Conservation (phyloP, 2,888 invertebrate species). For the Thereva nobilitata region DNA sequence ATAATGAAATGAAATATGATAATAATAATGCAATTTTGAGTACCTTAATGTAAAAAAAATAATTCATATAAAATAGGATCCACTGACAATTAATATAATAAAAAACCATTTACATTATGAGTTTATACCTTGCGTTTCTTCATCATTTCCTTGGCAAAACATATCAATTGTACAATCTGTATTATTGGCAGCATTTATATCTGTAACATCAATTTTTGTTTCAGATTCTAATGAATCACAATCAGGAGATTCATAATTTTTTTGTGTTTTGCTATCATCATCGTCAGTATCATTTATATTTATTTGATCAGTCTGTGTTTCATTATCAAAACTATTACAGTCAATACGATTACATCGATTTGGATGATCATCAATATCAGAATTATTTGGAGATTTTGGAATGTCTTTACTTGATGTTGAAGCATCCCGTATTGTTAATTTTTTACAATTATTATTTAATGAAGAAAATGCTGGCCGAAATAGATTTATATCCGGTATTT, state of each 20-base stretch:
- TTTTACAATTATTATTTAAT: neutral
- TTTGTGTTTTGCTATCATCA: neutral
- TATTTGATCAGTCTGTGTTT: neutral
- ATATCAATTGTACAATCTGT: constrained; percentile 15
- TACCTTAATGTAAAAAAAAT: too few species aligned
- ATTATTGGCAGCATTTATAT: constrained; percentile 19
- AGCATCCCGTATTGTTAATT: constrained; percentile 3
- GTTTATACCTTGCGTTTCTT: neutral
- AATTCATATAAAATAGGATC: too few species aligned
- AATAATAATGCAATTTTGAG: too few species aligned
- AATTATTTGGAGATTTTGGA: constrained; percentile 20
- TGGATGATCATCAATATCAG: constrained; percentile 21
- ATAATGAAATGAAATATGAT: too few species aligned
- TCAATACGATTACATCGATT: neutral
- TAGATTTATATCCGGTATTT: constrained; percentile 48
- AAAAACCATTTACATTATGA: neutral
- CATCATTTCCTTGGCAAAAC: neutral
- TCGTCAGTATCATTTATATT: neutral
- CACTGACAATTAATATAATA: too few species aligned
- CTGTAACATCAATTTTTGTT: constrained; percentile 24
- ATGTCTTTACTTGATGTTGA: constrained; percentile 7
- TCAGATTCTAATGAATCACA: constrained; percentile 27
- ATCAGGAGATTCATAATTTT: constrained; percentile 17
- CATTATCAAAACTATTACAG: neutral
- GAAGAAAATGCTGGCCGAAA: constrained; percentile 3